Conservation (phyloP, 2,888 invertebrate genomes). For the Congeria kusceri region DNA sequence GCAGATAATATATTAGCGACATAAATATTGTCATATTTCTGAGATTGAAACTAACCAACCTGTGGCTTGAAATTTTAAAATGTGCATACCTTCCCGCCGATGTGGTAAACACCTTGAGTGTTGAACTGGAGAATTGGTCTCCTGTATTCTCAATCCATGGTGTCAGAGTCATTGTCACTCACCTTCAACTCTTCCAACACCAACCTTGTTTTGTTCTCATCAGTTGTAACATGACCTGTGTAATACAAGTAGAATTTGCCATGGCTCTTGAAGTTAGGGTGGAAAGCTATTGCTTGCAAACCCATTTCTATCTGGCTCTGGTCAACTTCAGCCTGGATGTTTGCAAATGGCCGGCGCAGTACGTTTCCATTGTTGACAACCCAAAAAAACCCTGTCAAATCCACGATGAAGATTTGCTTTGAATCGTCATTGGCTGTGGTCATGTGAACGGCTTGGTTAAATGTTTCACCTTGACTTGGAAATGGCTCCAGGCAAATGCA, state of each 20-base stretch:
- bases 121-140: slow-evolving; percentile 1
- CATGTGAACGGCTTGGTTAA: no score
- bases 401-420: no score
- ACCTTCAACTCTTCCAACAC: slow-evolving; percentile 6
- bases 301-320: slow-evolving; percentile 57
- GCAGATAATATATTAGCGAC: no score
- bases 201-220: background rate
- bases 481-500: no score
- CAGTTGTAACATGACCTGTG: background rate
- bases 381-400: no score
- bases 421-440: no score
- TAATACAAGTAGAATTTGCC: slow-evolving; percentile 64
- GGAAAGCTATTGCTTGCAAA: slow-evolving; percentile 75
- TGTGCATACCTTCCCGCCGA: slow-evolving; percentile 4
- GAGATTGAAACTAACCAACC: no score
- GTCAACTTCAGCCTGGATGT: no score
- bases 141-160: background rate
- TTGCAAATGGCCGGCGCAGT: no score
- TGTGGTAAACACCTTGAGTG: background rate
- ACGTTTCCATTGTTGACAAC: no score
- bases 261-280: slow-evolving; percentile 74
- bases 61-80: background rate
- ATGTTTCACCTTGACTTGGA: no score
- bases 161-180: background rate
- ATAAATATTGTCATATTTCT: no score